Evolutionary conservation across 2,888 invertebrate genomes (phyloP), one percentile per base, ranked within the genome.

Genomic region (Balanococcus diminutus): DNA sequence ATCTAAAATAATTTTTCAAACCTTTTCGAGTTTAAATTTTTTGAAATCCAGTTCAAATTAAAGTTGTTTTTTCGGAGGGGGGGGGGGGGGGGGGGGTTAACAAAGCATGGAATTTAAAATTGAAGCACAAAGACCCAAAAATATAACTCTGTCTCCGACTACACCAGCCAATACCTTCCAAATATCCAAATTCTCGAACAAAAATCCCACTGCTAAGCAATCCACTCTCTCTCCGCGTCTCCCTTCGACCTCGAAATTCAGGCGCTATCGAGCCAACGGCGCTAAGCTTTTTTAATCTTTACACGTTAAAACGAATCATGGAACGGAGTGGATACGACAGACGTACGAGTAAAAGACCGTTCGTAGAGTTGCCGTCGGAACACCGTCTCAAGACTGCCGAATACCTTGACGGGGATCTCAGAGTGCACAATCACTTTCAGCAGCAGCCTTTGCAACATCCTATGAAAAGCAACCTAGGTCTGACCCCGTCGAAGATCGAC

Each of bases 261-360:
- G n/a, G 4, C 2, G 46, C 46, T 11, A n/a, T 16, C 46, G 14
- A 46, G 0, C 46, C 46, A n/a, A n/a, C 46, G n/a, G 2, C 46
- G 46, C 46, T 46, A 2, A 46, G 3, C 0, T 46, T 46, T 46
- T n/a, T n/a, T 46, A 16, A 46, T 46, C 14, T n/a, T n/a, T 46
- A 46, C 42, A 42, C 11, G n/a, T 46, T n/a, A n/a, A 46, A 46
- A 46, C 46, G n/a, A 72, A 72, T 32, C 72, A 72, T 72, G 72
- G 72, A 72, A 72, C 72, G 72, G 72, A 72, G 72, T 31, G 72
- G 72, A 72, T 72, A 72, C 72, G 72, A 72, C 32, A 31, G 72
- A 72, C 72, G 72, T 16, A n/a, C n/a, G n/a, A n/a, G n/a, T n/a
- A 72, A 32, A 32, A 72, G 72, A 16, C 72, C 72, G 9, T 61